Evolutionary conservation across 1,140 invertebrate genomes (phyloP).

Genomic region (Antheraea pernyi): DNA sequence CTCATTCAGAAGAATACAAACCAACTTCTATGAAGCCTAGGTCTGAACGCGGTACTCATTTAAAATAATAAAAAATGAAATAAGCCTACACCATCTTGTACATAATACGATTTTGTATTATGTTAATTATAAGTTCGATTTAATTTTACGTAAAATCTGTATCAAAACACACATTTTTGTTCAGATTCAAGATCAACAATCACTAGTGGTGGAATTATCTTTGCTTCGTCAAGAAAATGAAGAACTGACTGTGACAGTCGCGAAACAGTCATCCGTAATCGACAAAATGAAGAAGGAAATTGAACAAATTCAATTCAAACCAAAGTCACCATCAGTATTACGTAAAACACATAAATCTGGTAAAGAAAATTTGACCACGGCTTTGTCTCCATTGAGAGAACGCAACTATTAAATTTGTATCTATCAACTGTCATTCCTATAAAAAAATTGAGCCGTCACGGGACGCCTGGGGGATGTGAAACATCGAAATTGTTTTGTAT

Average conservation of each 20-base stretch:
- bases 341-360: constrained; percentile 63
- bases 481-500: too few species aligned
- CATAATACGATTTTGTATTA: too few species aligned
- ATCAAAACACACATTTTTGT: constrained; percentile 1
- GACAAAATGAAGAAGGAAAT: constrained; percentile 68
- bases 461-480: too few species aligned
- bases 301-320: constrained; percentile 47
- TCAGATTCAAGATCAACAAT: constrained; percentile 73
- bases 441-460: too few species aligned
- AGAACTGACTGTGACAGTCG: constrained; percentile 59
- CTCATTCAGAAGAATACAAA: too few species aligned
- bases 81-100: too few species aligned
- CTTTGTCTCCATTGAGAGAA: constrained; percentile 62
- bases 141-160: neutral
- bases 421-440: neutral
- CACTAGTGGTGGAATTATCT: constrained; percentile 67
- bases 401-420: constrained; percentile 56
- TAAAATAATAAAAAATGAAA: too few species aligned
- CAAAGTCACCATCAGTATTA: constrained; percentile 63
- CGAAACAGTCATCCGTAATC: constrained; percentile 66
- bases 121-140: too few species aligned
- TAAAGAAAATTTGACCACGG: constrained; percentile 63
- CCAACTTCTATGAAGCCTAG: too few species aligned
- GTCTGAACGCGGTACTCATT: too few species aligned
- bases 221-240: constrained; percentile 70